A percentile compares a stretch with the other conserved stretches of the same genome.
phyloP scores from a whole-genome alignment of 2,888 invertebrate genomes.

The Pheosia tremula region DNA sequence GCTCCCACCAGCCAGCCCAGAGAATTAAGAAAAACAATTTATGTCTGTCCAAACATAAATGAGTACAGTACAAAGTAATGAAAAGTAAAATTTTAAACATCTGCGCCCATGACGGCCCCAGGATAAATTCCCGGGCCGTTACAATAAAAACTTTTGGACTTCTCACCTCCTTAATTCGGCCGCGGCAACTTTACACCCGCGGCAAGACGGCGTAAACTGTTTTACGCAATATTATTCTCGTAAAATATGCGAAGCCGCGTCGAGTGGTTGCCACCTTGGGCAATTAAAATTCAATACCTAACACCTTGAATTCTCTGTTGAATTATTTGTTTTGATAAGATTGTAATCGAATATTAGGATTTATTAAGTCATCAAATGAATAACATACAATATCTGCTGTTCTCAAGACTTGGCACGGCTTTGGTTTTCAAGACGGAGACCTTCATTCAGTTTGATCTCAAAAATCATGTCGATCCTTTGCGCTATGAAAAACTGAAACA shows the following conservation, averaged over 20 bases:
- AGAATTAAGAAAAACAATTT: constrained; percentile 25
- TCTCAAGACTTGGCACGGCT: no score
- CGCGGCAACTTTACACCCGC: constrained; percentile 39
- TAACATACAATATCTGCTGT: neutral
- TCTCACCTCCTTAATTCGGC: constrained; percentile 62
- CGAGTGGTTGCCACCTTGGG: constrained; percentile 23
- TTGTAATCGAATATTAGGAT: constrained; percentile 1
- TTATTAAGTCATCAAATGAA: neutral
- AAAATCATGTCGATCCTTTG: no score
- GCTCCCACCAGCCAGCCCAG: constrained; percentile 12
- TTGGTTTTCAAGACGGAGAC: no score
- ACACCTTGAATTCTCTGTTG: constrained; percentile 23
- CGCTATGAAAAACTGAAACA: neutral
- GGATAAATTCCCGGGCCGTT: constrained; percentile 53
- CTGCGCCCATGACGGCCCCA: constrained; percentile 39
- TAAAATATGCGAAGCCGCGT: constrained; percentile 40
- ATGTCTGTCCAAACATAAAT: constrained; percentile 37
- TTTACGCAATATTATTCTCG: constrained; percentile 38
- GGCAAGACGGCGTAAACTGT: constrained; percentile 30
- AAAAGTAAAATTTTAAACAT: constrained; percentile 58
- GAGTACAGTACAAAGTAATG: constrained; percentile 40
- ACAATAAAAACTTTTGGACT: constrained; percentile 66
- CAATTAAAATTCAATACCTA: constrained; percentile 37
- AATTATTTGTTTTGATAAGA: constrained; percentile 6
- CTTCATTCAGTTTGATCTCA: no score